phyloP scores from a whole-genome alignment of 2,113 vertebrate genomes.

The Urocolius indicus region DNA sequence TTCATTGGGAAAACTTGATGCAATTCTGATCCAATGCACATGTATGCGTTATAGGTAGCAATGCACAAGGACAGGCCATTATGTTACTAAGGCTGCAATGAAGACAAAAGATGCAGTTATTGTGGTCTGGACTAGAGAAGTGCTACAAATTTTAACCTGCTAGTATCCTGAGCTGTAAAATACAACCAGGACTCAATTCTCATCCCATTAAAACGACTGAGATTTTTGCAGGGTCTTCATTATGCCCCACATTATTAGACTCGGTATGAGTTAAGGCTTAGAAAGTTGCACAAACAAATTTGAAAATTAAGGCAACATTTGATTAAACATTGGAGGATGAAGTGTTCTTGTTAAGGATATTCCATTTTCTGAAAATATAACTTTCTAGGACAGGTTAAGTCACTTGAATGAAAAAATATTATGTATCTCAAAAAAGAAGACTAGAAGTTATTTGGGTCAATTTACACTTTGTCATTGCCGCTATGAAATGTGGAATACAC shows the following conservation, averaged over 20 bases:
- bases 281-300: background rate
- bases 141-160: background rate
- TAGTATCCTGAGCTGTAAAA: background rate
- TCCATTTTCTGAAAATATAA: background rate
- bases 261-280: background rate
- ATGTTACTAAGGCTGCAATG: background rate
- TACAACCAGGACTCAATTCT: background rate
- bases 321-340: background rate
- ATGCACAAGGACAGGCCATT: background rate
- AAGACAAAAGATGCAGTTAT: background rate
- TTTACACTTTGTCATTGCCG: background rate
- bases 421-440: background rate
- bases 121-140: background rate
- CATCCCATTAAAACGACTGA: background rate
- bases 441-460: background rate
- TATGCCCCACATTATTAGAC: background rate
- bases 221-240: background rate
- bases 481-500: background rate
- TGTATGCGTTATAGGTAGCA: rapidly evolving
- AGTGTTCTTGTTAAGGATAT: background rate
- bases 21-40: rapidly evolving
- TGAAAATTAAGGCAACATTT: background rate
- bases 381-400: background rate
- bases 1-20: background rate
- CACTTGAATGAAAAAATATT: background rate